A percentile compares a stretch with the other conserved stretches of the same genome.
Evolutionary conservation across 1,140 invertebrate species (phyloP).

Genomic region (Drosophila busckii): DNA sequence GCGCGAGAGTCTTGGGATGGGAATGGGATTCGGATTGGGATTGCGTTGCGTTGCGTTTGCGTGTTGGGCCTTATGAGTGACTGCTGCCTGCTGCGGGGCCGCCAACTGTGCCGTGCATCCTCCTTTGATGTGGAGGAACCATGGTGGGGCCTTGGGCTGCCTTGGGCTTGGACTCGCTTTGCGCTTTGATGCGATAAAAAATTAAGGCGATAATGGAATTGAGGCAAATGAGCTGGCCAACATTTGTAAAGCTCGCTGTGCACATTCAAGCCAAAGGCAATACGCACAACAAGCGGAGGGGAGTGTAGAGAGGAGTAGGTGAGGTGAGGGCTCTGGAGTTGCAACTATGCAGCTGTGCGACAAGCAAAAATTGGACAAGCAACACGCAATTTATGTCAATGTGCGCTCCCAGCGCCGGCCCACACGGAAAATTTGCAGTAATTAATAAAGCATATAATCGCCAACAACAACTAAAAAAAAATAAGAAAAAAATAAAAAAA

Average conservation of each 20-base stretch:
- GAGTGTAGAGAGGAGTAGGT: no score
- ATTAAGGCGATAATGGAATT: conserved; percentile 78
- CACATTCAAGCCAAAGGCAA: background rate
- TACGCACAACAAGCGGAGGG: no score
- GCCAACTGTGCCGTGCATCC: conserved; percentile 71
- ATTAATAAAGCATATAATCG: conserved; percentile 59
- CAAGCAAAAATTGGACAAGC: conserved; percentile 76
- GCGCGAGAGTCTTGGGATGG: conserved; percentile 14
- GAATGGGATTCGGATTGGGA: conserved; percentile 8
- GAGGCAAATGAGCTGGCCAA: conserved; percentile 76
- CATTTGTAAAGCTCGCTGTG: conserved; percentile 60
- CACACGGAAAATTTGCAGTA: conserved; percentile 73
- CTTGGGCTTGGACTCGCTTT: conserved; percentile 13
- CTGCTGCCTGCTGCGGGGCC: conserved; percentile 66
- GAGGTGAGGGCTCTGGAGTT: no score
- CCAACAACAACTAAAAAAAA: conserved; percentile 7
- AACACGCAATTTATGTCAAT: conserved; percentile 77
- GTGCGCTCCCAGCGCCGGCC: conserved; percentile 65
- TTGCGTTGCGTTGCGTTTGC: conserved; percentile 64
- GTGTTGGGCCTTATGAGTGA: conserved; percentile 60
- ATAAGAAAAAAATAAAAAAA: background rate
- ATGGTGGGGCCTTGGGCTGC: conserved; percentile 28
- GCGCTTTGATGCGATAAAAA: conserved; percentile 75
- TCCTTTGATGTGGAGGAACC: conserved; percentile 66
- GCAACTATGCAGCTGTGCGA: conserved; percentile 72